phyloP scores from a whole-genome alignment of 1,140 invertebrate species.

The Tribolium castaneum region DNA sequence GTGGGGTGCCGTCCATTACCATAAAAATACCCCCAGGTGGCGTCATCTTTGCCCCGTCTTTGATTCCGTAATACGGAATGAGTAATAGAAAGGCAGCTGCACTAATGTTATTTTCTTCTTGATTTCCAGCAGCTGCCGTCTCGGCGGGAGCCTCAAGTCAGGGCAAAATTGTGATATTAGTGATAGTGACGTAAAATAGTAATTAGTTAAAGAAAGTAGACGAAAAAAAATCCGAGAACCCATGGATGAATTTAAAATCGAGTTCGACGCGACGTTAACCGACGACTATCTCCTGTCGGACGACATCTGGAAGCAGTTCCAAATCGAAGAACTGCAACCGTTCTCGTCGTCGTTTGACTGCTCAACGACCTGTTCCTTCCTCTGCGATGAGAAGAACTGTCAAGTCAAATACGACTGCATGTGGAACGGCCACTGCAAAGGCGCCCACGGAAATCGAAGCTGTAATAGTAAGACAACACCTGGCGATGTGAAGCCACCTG shows the following conservation, averaged over 20 bases:
- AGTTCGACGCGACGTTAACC: neutral
- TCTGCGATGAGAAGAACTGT: conserved; percentile 1
- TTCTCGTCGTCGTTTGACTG: neutral
- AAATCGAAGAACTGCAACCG: conserved; percentile 46
- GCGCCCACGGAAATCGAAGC: conserved; percentile 49
- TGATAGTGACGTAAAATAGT: conserved; percentile 47
- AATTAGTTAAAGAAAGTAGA: conserved; percentile 28
- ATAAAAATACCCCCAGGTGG: neutral
- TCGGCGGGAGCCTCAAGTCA: conserved; percentile 57
- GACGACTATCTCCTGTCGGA: conserved; percentile 47
- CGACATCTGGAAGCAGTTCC: conserved; percentile 61
- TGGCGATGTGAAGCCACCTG: conserved; percentile 59
- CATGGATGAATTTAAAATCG: neutral
- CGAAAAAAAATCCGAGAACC: neutral
- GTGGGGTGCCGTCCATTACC: neutral
- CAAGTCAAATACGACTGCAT: conserved; percentile 74
- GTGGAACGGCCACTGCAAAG: conserved; percentile 73
- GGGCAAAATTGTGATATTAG: conserved; percentile 63
- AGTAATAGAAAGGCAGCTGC: conserved; percentile 45
- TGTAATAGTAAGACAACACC: neutral
- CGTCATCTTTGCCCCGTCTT: neutral
- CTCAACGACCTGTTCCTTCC: neutral
- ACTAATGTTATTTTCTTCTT: conserved; percentile 46
- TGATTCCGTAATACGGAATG: conserved; percentile 5
- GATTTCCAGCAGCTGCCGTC: conserved; percentile 60